phyloP scores from a whole-genome alignment of 2,113 vertebrate species.

The Ammodramus savannarum region DNA sequence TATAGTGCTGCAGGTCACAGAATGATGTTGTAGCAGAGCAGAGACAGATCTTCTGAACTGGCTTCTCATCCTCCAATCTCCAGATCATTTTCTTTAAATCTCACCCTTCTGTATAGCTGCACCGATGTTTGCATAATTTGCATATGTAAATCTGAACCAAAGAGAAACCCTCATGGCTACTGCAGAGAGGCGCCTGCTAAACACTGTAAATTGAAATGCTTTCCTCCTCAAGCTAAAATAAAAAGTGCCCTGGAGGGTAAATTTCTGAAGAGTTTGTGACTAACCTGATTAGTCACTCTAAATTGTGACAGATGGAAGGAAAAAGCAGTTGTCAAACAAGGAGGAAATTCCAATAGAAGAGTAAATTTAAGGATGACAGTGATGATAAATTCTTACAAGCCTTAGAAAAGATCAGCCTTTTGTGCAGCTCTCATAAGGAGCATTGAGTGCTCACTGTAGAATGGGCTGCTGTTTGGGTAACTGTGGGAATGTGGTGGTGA shows the following conservation, averaged over 20 bases:
- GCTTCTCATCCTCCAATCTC: background rate
- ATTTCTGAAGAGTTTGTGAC: conserved; percentile 57
- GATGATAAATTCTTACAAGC: conserved; percentile 61
- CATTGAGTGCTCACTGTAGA: background rate
- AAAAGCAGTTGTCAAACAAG: conserved; percentile 59
- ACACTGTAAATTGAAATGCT: conserved; percentile 33
- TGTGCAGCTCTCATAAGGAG: conserved; percentile 10
- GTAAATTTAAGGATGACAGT: conserved; percentile 51
- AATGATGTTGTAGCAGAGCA: background rate
- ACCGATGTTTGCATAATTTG: background rate
- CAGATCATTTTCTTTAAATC: background rate
- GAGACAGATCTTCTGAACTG: background rate
- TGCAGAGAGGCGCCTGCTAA: background rate
- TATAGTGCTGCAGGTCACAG: background rate
- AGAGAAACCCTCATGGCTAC: background rate
- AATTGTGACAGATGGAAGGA: conserved; percentile 62
- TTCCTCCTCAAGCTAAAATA: conserved; percentile 42
- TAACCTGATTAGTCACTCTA: conserved; percentile 59
- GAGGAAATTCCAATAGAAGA: conserved; percentile 60
- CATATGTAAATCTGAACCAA: conserved; percentile 27
- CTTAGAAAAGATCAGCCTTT: conserved; percentile 39
- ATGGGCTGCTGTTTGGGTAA: background rate
- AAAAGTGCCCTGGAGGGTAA: conserved; percentile 30
- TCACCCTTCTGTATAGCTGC: background rate
- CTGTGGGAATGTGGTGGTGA: background rate